Conservation (phyloP, 1,140 invertebrate genomes). For the Glossosoma conforme region DNA sequence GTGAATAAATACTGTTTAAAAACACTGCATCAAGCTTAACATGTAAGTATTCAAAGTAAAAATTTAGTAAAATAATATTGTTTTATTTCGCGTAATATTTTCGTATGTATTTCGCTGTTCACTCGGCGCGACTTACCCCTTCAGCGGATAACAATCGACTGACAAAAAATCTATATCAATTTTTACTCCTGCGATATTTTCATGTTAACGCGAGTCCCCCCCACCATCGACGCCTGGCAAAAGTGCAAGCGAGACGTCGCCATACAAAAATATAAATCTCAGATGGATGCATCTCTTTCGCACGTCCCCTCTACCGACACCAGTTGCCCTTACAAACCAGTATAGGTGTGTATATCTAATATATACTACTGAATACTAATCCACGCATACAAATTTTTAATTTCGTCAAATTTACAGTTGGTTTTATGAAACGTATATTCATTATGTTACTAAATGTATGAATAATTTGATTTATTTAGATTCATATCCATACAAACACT, state of each 20-base stretch:
- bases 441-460: too few relatives aligned
- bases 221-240: not conserved
- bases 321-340: constrained; percentile 11
- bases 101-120: not conserved
- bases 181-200: constrained; percentile 29
- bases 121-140: constrained; percentile 2
- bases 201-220: constrained; percentile 14
- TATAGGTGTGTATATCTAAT: too few relatives aligned
- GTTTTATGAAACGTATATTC: too few relatives aligned
- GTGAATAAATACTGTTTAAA: too few relatives aligned
- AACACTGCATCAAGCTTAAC: too few relatives aligned
- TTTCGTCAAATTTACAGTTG: too few relatives aligned
- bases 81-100: not conserved
- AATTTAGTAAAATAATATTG: not conserved
- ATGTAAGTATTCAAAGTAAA: too few relatives aligned
- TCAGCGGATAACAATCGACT: constrained; percentile 23
- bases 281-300: constrained; percentile 17
- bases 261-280: too few relatives aligned
- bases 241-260: constrained; percentile 15
- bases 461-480: too few relatives aligned
- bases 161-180: constrained; percentile 32
- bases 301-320: constrained; percentile 17
- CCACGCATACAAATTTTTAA: too few relatives aligned
- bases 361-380: too few relatives aligned
- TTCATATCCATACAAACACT: too few relatives aligned